A percentile compares a stretch with the other conserved stretches of the same genome.
These are phyloP conservation scores for Gibbula magus DNA, from an alignment of 2,888 invertebrate genomes.

Conservation along the genomic window DNA sequence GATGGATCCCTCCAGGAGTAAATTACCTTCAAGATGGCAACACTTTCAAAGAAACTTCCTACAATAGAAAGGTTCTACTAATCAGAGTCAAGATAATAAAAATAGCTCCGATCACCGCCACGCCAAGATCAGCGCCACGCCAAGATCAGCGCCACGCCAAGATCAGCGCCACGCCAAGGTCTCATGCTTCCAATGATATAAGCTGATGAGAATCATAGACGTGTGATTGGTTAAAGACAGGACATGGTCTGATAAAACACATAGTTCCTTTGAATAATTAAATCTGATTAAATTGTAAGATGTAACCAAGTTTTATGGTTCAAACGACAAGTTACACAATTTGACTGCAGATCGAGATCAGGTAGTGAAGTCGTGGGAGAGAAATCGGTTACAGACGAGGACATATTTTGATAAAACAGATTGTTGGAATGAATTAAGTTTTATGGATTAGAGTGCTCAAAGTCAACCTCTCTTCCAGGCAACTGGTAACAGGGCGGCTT, in stretches of 20 bases:
- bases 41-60: neutral
- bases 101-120: neutral
- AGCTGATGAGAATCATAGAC: too few relatives aligned
- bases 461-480: neutral
- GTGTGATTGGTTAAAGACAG: too few relatives aligned
- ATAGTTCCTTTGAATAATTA: too few relatives aligned
- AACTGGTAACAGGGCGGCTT: neutral
- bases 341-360: too few relatives aligned
- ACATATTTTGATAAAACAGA: slow-evolving; percentile 9
- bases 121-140: neutral
- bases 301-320: too few relatives aligned
- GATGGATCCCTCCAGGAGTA: neutral
- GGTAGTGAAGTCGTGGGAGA: too few relatives aligned
- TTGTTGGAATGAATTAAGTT: neutral
- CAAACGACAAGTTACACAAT: too few relatives aligned
- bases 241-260: too few relatives aligned
- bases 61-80: neutral
- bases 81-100: neutral
- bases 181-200: neutral
- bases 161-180: neutral
- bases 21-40: neutral
- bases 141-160: neutral
- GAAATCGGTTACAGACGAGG: neutral
- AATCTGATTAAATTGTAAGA: too few relatives aligned
- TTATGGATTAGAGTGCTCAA: neutral